Evolutionary conservation across 2,113 vertebrate genomes (phyloP).

Genomic region (Tragulus kanchil): DNA sequence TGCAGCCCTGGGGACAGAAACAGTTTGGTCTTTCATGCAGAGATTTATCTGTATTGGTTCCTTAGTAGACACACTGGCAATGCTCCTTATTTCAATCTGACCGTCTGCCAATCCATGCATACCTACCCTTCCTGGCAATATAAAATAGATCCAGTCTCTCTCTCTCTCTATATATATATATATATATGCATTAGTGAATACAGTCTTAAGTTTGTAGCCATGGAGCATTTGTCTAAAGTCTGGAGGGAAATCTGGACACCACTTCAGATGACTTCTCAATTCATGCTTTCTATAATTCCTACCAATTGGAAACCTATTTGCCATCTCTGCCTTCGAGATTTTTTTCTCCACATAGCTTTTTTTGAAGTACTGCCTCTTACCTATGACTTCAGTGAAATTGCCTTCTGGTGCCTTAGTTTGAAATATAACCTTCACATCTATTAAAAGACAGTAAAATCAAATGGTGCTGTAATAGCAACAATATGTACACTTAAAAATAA

Average conservation of each 20-base stretch:
- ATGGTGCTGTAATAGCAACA: neutral
- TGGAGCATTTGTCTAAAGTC: neutral
- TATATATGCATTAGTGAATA: neutral
- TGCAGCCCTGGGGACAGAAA: neutral
- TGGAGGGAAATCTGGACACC: neutral
- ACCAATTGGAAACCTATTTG: neutral
- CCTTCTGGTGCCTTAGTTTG: neutral
- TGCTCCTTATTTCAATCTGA: neutral
- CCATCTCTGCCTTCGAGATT: neutral
- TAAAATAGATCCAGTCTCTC: neutral
- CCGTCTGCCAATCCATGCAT: neutral
- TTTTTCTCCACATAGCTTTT: neutral
- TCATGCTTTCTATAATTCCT: neutral
- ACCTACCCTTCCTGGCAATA: neutral
- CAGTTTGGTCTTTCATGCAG: neutral
- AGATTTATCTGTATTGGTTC: neutral
- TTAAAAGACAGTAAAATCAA: constrained; percentile 48
- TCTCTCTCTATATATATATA: too few species aligned
- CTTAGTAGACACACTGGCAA: neutral
- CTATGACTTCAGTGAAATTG: neutral
- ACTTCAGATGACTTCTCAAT: neutral
- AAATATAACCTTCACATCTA: neutral
- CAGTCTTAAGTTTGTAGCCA: neutral
- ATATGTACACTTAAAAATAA: neutral
- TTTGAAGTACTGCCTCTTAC: neutral